phyloP scores from a whole-genome alignment of 2,888 invertebrate species.

The Corbicula japonica region DNA sequence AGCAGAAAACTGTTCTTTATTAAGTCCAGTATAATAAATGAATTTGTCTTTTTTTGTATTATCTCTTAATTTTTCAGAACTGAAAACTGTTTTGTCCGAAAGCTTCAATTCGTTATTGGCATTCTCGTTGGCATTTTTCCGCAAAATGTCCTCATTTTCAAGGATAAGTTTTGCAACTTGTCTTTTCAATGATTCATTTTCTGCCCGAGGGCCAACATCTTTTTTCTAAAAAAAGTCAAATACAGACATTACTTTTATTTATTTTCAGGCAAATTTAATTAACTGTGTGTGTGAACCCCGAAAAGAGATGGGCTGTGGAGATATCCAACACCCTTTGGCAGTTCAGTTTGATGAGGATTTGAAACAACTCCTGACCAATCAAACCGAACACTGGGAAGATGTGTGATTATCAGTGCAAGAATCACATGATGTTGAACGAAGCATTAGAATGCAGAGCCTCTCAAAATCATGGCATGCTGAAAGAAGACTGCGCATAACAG shows the following conservation, averaged over 20 bases:
- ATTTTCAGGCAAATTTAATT: constrained; percentile 12
- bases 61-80: constrained; percentile 8
- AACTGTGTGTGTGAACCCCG: constrained; percentile 2
- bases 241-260: too few species aligned
- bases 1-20: constrained; percentile 23
- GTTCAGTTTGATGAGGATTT: not conserved
- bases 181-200: constrained; percentile 10
- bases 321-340: not conserved
- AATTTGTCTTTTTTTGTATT: constrained; percentile 24
- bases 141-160: not conserved
- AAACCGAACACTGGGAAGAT: not conserved
- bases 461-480: constrained; percentile 15
- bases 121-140: not conserved
- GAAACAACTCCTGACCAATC: not conserved
- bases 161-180: constrained; percentile 3
- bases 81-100: not conserved
- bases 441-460: constrained; percentile 21
- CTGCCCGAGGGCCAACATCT: constrained; percentile 27
- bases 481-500: constrained; percentile 28
- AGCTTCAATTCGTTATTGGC: too few species aligned
- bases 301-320: constrained; percentile 7
- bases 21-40: constrained; percentile 44
- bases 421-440: not conserved
- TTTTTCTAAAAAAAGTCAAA: constrained; percentile 39
- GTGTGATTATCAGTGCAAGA: not conserved